phyloP scores from a whole-genome alignment of 1,140 invertebrate genomes.

The Centruroides sculpturatus region DNA sequence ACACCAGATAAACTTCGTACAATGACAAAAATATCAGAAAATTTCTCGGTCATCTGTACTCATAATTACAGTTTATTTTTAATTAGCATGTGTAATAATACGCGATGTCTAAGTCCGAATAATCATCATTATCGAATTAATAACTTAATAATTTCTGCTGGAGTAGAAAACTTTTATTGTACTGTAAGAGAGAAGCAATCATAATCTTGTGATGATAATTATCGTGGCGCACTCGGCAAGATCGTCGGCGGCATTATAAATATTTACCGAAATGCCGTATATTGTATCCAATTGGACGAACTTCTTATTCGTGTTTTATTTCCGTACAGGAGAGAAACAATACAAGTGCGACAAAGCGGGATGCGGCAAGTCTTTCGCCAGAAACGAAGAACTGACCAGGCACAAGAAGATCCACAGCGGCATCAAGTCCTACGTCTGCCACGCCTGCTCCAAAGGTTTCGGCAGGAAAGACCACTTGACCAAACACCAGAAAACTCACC shows the following conservation, averaged over 20 bases:
- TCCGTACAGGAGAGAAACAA: constrained; percentile 55
- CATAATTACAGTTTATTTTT: no score
- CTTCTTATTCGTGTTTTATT: background rate
- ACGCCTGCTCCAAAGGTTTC: constrained; percentile 67
- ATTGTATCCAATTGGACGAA: no score
- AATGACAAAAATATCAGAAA: no score
- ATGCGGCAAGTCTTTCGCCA: constrained; percentile 77
- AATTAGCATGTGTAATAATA: no score
- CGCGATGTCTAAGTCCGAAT: no score
- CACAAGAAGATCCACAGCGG: constrained; percentile 69
- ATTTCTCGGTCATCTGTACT: no score
- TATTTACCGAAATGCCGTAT: no score
- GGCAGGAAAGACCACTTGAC: constrained; percentile 58
- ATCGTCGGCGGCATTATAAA: no score
- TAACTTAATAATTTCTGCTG: constrained; percentile 50
- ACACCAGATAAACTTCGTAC: no score
- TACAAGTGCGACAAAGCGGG: constrained; percentile 66
- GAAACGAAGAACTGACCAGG: constrained; percentile 82
- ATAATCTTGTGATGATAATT: no score
- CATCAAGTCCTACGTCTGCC: constrained; percentile 45
- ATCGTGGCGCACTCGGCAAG: no score
- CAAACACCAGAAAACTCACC: constrained; percentile 44
- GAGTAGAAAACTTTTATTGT: constrained; percentile 81
- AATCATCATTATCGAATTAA: no score
- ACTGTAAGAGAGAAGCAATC: constrained; percentile 69